Base-by-base conservation (phyloP, 2,113 vertebrate species). In the Corvus cornix region DNA sequence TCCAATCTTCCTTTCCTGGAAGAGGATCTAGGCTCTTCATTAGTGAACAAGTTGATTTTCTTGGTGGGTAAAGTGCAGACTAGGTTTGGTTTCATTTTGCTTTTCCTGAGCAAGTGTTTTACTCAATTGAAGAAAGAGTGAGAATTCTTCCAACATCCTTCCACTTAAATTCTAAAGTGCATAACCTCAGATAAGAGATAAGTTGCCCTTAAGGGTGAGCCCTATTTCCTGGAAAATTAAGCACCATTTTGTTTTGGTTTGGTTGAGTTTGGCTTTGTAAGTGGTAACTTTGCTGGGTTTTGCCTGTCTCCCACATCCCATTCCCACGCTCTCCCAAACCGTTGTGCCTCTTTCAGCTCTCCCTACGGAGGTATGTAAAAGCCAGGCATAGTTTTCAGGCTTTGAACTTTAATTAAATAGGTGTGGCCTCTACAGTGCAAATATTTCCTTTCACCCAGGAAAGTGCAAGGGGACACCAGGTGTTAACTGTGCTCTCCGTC, bases 241-340 rank as follows among this genome's bases (percentile, higher is more conserved):
- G 23, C 39, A 56, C 11, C 7, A 5, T 63, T 91, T 81, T 3
- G 3, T 0, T 59, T 67, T 22, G 24, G 6, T 84, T 74, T 49
- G 17, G 9, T 44, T 77, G 46, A 69, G 10, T 56, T 80, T 80
- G 52, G 10, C 39, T 78, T 77, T 72, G 5, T 37, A 26, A 84
- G 41, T 16, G n/a, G 17, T 55, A 24, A 8, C 28, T 69, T 67
- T 62, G 27, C 15, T 66, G 63, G 9, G 10, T 11, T 86, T 67
- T 89, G 4, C 26, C 43, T 16, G 17, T 49, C 43, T 76, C 49
- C 41, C n/a, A 22, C 43, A 35, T 31, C 23, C 30, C 56, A 13
- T 64, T 43, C 64, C 30, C 0, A 0, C 0, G 0, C 35, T 70
- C 19, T 53, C 56, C 39, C 0, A 0, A 37, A 8, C 44, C 5